A percentile compares a stretch with the other conserved stretches of the same genome.
Conservation (phyloP, 2,113 vertebrate genomes). For the Arenaria interpres region DNA sequence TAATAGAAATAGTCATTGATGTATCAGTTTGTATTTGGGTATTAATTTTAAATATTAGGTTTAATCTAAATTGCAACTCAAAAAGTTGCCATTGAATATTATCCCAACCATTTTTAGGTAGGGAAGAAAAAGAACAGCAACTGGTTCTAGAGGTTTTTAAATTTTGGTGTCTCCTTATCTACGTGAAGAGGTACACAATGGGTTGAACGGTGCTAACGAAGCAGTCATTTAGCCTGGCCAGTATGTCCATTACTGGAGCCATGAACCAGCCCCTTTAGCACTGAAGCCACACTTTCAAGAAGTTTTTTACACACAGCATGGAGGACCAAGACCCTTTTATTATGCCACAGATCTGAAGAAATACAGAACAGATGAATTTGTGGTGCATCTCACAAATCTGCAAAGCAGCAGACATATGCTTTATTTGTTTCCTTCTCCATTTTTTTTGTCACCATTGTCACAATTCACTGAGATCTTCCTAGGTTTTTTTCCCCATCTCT, state of each 20-base stretch:
- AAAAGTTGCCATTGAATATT: not conserved
- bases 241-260: not conserved
- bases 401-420: not conserved
- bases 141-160: not conserved
- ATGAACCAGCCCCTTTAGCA: not conserved
- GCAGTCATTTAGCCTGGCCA: not conserved
- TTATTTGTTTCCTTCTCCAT: not conserved
- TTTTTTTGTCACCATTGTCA: not conserved
- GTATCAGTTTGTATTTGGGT: not conserved
- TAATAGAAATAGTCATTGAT: not conserved
- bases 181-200: not conserved
- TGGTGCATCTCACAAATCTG: not conserved
- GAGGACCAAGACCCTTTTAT: not conserved
- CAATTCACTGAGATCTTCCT: not conserved
- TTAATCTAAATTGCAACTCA: not conserved
- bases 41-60: not conserved
- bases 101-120: not conserved
- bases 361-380: too few relatives aligned
- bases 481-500: not conserved
- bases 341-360: not conserved
- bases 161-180: not conserved
- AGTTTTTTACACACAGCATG: not conserved
- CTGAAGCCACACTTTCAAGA: not conserved
- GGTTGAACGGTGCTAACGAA: not conserved
- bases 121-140: not conserved